Evolutionary conservation across 2,113 vertebrate species (phyloP).

Genomic region (Hemicordylus capensis): DNA sequence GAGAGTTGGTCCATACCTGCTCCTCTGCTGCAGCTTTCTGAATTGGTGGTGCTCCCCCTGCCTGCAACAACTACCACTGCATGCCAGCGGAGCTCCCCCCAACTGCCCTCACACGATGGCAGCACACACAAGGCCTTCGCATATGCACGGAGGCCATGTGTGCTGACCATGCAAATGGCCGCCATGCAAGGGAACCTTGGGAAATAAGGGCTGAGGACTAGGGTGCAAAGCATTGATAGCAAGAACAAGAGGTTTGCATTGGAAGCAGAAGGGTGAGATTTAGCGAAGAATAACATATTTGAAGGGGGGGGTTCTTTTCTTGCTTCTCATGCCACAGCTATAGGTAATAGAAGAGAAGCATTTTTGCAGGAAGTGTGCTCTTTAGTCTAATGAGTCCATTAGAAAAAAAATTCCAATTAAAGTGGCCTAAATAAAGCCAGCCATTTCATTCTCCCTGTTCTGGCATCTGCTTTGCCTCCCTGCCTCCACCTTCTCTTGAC

Average conservation of each 20-base stretch:
- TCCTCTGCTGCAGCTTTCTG: too few species aligned
- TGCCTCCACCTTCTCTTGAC: background rate
- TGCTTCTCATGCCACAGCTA: accelerated
- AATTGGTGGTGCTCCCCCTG: too few species aligned
- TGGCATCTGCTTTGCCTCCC: background rate
- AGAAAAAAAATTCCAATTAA: background rate
- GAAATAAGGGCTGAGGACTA: background rate
- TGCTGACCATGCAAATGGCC: too few species aligned
- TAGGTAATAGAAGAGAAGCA: background rate
- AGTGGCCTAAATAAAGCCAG: conserved; percentile 29
- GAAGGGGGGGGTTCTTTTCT: background rate
- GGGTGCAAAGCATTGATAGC: background rate
- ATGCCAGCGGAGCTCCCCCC: too few species aligned
- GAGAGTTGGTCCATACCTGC: too few species aligned
- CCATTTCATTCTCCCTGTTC: conserved; percentile 14
- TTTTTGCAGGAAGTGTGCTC: background rate
- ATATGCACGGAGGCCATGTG: too few species aligned
- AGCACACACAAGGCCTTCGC: too few species aligned
- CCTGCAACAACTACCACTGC: too few species aligned
- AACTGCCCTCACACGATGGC: too few species aligned
- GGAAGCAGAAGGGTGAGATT: background rate
- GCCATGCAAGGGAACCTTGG: background rate
- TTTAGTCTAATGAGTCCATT: background rate
- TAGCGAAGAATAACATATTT: background rate
- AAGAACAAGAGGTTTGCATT: background rate